These are phyloP conservation scores for Nudaria mundana DNA, from an alignment of 2,888 invertebrate genomes.

Conservation along the genomic window DNA sequence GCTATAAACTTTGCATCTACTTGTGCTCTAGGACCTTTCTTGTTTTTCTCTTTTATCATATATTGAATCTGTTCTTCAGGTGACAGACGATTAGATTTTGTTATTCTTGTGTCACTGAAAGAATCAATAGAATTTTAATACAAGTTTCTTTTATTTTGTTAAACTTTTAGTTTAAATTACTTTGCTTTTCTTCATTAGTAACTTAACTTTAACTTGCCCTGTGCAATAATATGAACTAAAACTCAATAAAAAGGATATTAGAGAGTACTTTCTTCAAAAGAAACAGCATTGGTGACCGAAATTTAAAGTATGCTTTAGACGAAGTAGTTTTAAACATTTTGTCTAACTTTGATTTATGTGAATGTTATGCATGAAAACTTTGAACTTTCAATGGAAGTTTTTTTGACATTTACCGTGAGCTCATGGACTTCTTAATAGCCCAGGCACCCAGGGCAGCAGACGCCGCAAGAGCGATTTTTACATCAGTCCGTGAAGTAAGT, in stretches of 20 bases:
- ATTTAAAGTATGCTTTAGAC: too few relatives aligned
- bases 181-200: not conserved
- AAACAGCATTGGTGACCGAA: too few relatives aligned
- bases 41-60: constrained; percentile 87
- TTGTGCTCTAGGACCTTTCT: constrained; percentile 84
- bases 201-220: too few relatives aligned
- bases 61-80: constrained; percentile 89
- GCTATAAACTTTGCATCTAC: constrained; percentile 88
- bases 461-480: constrained; percentile 83
- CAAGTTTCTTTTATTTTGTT: not conserved
- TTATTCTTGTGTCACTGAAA: constrained; percentile 43
- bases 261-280: too few relatives aligned
- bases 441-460: constrained; percentile 83
- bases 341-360: too few relatives aligned
- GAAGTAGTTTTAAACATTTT: too few relatives aligned
- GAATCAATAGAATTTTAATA: constrained; percentile 3
- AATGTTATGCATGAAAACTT: not conserved
- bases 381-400: constrained; percentile 1
- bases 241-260: too few relatives aligned
- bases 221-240: too few relatives aligned
- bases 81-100: constrained; percentile 43
- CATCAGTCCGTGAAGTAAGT: constrained; percentile 85
- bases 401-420: constrained; percentile 62
- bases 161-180: too few relatives aligned
- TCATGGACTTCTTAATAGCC: constrained; percentile 77